Percentiles rank a stretch among this genome's conserved stretches.
Conservation (phyloP, 2,888 invertebrate genomes). For the Standfussiana lucernea region DNA sequence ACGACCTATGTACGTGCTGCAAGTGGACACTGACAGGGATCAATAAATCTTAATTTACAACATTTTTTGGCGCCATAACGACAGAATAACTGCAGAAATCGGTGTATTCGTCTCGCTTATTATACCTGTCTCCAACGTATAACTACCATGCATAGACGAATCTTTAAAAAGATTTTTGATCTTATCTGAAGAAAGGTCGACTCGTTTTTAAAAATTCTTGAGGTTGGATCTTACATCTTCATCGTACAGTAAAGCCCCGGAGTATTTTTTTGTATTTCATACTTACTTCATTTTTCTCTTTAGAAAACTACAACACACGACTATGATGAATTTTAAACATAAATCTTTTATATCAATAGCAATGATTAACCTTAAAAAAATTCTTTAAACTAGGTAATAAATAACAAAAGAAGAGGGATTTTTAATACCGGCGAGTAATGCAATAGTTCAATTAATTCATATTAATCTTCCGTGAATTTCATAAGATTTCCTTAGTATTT, state of each 20-base stretch:
- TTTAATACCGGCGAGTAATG: background rate
- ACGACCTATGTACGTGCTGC: conserved; percentile 24
- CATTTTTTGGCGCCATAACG: background rate
- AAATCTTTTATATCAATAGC: too few relatives aligned
- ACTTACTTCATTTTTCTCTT: background rate
- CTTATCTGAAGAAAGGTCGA: conserved; percentile 1
- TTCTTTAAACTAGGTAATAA: too few relatives aligned
- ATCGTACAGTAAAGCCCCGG: background rate
- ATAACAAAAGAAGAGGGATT: background rate
- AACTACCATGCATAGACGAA: background rate
- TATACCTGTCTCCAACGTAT: background rate
- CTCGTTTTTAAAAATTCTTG: conserved; percentile 9
- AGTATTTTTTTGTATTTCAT: background rate
- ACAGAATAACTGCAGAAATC: background rate
- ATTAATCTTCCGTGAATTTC: background rate
- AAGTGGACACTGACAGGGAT: conserved; percentile 1
- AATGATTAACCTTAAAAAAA: too few relatives aligned
- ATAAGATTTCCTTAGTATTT: background rate
- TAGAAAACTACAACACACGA: background rate
- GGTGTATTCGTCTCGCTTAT: background rate
- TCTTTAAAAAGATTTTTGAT: conserved; percentile 1
- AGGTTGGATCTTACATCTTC: conserved; percentile 15
- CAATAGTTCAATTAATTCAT: background rate
- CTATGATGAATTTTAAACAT: background rate
- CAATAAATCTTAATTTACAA: conserved; percentile 14